Base-by-base conservation (phyloP, 1,140 invertebrate genomes). In the Diuraphis noxia region DNA sequence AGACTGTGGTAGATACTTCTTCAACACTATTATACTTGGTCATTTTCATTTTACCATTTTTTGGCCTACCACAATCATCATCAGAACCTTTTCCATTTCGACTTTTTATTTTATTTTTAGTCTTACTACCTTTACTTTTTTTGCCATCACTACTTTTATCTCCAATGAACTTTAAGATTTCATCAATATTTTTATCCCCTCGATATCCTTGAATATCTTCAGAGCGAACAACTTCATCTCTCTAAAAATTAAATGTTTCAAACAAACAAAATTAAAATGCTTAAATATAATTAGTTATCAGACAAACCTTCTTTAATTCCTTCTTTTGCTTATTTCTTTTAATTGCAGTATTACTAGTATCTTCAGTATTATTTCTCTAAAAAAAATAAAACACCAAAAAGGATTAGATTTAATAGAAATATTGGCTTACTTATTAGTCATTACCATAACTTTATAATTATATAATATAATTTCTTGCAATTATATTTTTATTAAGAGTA, bases 181-280 rank as follows among this genome's bases (percentile, higher is more conserved):
- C 89, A 49, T 91, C 89, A 82, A 91, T 82, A 30, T 91, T 49
- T 52, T 91, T 91, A 9, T 91, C 89, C n/a, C 89, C 89, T 81
- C 89, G 40, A 91, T 91, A 91, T 19, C 89, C 89, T 91, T 91
- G 77, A 81, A 91, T 91, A 91, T 91, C 72, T 91, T 91, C 89
- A 17, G 89, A 91, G 9, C 72, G 72, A 49, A 91, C 89, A 38
- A 82, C 43, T 56, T 82, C 77, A 81, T 82, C 77, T 82, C 81
- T 91, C 89, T 91, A 49, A 79, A 90, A 72, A 38, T 79, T 46
- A 46, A 6, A 52, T 82, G 52, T 52, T 49, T 10, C 7, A 34
- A 79, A 6, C 43, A 40, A 89, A 49, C 21, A 49, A 49, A 49
- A 23, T 49, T 49, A 23, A 56, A 88, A 82, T 36, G 21, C 49